Evolutionary conservation across 1,140 invertebrate genomes (phyloP), one percentile per base, ranked within the genome.

Genomic region (Coptotermes formosanus): DNA sequence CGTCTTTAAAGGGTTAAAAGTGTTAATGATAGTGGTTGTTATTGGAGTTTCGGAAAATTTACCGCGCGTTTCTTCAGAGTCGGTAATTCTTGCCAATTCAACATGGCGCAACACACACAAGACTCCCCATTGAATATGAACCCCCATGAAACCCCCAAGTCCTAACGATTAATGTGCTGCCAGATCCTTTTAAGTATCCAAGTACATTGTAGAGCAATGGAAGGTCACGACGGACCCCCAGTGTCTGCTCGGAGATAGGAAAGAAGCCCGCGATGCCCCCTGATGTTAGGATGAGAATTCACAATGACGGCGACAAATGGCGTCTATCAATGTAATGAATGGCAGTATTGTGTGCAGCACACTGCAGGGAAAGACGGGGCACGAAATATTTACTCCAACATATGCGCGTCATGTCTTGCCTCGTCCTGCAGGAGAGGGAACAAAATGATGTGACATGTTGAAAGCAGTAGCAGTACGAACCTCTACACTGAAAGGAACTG

Each of bases 291-390:
- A 75, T 25, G 64, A 30, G 64, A 75, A 75, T 75, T 75, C 64
- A 75, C 64, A 75, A 75, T 30, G 64, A 16, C 64, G 64, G n/a
- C 64, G 64, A 75, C 64, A 75, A 75, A 75, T 75, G 64, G 64
- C 7, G 25, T 75, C 64, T 75, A 75, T 75, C 64, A 75, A 75
- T n/a, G 64, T 75, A 75, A 75, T 75, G 64, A 75, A 75, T 75
- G 64, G 64, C 64, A 30, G 64, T 75, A 75, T 75, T 75, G 64
- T 75, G 64, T 75, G 64, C 25, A 55, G 52, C 52, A 55, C 52
- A 55, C 16, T 55, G 64, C 64, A 30, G 64, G 30, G 64, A 64
- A 9, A 48, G 45, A 55, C 14, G n/a, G 64, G n/a, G 64, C 64
- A 12, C 64, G 64, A 30, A 75, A 75, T 75, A 75, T 75, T 75